These are phyloP conservation scores for Spodoptera exigua DNA, from an alignment of 2,888 invertebrate genomes.

Conservation along the genomic window DNA sequence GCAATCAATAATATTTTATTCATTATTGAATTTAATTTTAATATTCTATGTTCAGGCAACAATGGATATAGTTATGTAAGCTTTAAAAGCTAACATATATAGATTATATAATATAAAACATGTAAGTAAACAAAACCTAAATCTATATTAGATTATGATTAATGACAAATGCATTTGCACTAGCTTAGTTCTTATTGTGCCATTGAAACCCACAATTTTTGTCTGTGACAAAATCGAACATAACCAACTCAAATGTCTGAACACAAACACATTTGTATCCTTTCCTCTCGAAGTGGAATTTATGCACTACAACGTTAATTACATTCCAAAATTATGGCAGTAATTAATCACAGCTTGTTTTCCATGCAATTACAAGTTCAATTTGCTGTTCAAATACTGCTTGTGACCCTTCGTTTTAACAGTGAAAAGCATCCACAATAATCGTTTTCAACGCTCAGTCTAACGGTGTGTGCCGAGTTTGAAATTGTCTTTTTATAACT, in stretches of 20 bases:
- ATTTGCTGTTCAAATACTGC: constrained; percentile 33
- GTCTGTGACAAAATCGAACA: no score
- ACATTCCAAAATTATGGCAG: constrained; percentile 42
- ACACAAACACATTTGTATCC: constrained; percentile 39
- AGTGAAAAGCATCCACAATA: constrained; percentile 29
- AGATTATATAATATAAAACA: no score
- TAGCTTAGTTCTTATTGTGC: no score
- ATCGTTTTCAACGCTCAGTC: constrained; percentile 27
- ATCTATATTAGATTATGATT: no score
- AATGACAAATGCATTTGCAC: no score
- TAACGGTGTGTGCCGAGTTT: constrained; percentile 8
- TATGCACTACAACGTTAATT: constrained; percentile 34
- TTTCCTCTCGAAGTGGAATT: constrained; percentile 28
- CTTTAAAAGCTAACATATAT: no score
- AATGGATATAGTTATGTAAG: no score
- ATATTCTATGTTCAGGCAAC: no score
- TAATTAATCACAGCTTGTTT: constrained; percentile 53
- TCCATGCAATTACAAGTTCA: constrained; percentile 45
- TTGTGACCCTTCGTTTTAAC: constrained; percentile 10
- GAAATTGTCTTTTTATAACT: constrained; percentile 25
- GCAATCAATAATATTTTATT: no score
- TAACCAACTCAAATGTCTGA: no score
- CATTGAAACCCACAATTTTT: constrained; percentile 7
- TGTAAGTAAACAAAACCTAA: no score
- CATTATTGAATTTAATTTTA: no score